Evolutionary conservation across 2,113 vertebrate species (phyloP).

Genomic region (Oxygymnocypris stewartii): DNA sequence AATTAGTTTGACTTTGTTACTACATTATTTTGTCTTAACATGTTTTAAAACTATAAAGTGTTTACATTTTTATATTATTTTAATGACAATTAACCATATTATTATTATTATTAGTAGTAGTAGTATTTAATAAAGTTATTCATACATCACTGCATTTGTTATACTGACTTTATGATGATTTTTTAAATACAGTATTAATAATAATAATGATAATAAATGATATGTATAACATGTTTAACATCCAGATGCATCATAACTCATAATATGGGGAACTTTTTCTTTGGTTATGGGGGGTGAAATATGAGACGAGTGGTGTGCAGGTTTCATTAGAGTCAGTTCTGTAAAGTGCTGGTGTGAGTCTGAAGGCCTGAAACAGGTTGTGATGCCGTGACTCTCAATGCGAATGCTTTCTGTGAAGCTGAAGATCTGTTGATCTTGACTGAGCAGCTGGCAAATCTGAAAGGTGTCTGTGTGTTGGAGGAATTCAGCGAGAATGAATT

Average conservation of each 20-base stretch:
- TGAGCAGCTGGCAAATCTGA: conserved; percentile 4
- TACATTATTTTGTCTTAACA: too few relatives aligned
- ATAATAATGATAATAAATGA: not conserved
- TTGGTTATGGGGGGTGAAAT: not conserved
- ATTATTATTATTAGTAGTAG: not conserved
- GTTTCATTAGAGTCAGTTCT: not conserved
- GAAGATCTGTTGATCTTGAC: not conserved
- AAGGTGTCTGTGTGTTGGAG: not conserved
- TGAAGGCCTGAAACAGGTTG: not conserved
- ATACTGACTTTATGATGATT: not conserved
- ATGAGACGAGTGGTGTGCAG: not conserved
- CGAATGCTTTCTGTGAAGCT: not conserved
- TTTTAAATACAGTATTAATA: not conserved
- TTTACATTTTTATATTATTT: too few relatives aligned
- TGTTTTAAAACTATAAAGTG: too few relatives aligned
- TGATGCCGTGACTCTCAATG: not conserved
- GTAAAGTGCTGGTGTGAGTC: not conserved
- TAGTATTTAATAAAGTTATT: not conserved
- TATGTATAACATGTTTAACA: not conserved
- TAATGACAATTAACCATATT: not conserved
- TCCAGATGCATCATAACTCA: not conserved
- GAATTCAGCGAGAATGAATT: not conserved
- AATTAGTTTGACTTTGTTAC: not conserved
- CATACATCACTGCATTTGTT: not conserved
- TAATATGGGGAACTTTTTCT: not conserved